Percentiles rank a stretch among this genome's conserved stretches.
These are phyloP conservation scores for Rhamnusium bicolor DNA, from an alignment of 2,888 invertebrate species.

Conservation along the genomic window DNA sequence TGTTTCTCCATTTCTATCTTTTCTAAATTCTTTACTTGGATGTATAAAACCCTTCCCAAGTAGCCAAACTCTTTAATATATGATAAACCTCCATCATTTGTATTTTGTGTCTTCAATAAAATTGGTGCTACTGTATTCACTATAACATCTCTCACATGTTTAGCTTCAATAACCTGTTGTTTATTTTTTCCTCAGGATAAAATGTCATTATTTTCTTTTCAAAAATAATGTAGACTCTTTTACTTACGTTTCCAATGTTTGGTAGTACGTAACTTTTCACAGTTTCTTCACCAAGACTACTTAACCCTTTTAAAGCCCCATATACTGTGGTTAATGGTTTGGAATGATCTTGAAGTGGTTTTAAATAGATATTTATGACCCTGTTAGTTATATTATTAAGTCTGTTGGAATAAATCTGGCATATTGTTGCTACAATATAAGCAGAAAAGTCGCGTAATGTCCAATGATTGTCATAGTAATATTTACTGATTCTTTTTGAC, in stretches of 20 bases:
- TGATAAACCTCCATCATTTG: constrained; percentile 54
- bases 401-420: constrained; percentile 54
- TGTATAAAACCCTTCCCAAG: constrained; percentile 58
- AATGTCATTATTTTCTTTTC: constrained; percentile 50
- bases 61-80: constrained; percentile 62
- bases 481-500: constrained; percentile 60
- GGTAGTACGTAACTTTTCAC: constrained; percentile 57
- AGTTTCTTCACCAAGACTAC: constrained; percentile 59
- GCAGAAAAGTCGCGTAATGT: constrained; percentile 62
- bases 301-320: constrained; percentile 61
- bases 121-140: constrained; percentile 56
- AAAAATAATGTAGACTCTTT: constrained; percentile 53
- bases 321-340: constrained; percentile 59
- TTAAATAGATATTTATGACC: constrained; percentile 57
- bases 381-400: constrained; percentile 59
- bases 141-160: constrained; percentile 58
- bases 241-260: constrained; percentile 54
- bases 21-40: constrained; percentile 61
- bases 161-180: constrained; percentile 57
- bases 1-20: constrained; percentile 51
- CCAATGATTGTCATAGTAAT: constrained; percentile 64
- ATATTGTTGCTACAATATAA: constrained; percentile 57
- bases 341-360: constrained; percentile 52
- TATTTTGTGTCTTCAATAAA: constrained; percentile 54
- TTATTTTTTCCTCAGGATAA: constrained; percentile 52